A percentile compares a stretch with the other conserved stretches of the same genome.
phyloP scores from a whole-genome alignment of 2,888 invertebrate genomes.

The Drosophila nigritarsus region DNA sequence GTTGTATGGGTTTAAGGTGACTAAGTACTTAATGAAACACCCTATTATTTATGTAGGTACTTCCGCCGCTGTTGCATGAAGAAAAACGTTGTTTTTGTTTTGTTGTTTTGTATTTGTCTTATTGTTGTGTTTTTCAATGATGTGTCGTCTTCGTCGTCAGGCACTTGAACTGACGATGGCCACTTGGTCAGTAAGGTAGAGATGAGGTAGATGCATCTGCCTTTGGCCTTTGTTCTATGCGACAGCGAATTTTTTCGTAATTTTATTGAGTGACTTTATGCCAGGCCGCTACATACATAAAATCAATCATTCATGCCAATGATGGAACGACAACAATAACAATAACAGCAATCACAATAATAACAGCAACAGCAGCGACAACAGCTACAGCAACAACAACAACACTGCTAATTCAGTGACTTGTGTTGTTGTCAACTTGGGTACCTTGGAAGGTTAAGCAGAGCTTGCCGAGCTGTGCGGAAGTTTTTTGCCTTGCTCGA shows the following conservation, averaged over 20 bases:
- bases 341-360: conserved; percentile 25
- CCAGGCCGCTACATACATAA: conserved; percentile 73
- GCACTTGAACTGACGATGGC: conserved; percentile 58
- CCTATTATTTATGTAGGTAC: conserved; percentile 55
- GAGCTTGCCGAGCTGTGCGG: conserved; percentile 46
- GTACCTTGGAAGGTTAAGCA: conserved; percentile 63
- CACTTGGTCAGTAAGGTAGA: conserved; percentile 72
- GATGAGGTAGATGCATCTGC: conserved; percentile 60
- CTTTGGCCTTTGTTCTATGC: conserved; percentile 70
- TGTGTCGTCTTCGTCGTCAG: conserved; percentile 41
- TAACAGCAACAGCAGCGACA: conserved; percentile 7
- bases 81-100: conserved; percentile 48
- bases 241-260: conserved; percentile 73
- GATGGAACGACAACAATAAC: conserved; percentile 29
- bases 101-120: conserved; percentile 9
- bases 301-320: conserved; percentile 72
- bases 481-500: conserved; percentile 59
- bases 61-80: conserved; percentile 64
- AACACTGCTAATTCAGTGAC: conserved; percentile 50
- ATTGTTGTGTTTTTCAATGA: conserved; percentile 44
- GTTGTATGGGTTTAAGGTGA: conserved; percentile 7
- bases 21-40: conserved; percentile 47
- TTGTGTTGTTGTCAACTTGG: conserved; percentile 52
- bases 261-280: conserved; percentile 79
- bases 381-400: conserved; percentile 23